Conservation (phyloP, 2,113 vertebrate genomes). For the Equus przewalskii region DNA sequence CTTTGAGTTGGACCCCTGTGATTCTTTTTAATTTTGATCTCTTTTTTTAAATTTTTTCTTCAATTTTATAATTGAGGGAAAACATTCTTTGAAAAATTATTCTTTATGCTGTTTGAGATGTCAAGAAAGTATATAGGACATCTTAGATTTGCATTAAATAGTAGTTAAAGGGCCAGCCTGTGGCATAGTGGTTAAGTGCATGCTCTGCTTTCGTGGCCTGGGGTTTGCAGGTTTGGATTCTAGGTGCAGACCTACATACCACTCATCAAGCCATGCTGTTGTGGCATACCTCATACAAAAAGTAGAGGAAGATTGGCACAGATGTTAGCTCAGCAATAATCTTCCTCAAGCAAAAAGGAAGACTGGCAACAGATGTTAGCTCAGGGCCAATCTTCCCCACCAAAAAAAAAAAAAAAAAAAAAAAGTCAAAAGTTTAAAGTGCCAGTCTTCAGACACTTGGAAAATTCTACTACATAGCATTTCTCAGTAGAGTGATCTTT, state of each 20-base stretch:
- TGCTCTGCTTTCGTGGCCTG: too few relatives aligned
- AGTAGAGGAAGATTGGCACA: too few relatives aligned
- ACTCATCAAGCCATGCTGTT: too few relatives aligned
- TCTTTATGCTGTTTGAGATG: constrained; percentile 46
- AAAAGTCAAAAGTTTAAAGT: not conserved
- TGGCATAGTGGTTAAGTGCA: too few relatives aligned
- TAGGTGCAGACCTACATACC: too few relatives aligned
- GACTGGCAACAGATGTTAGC: too few relatives aligned
- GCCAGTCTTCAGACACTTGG: not conserved
- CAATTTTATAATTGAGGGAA: constrained; percentile 12
- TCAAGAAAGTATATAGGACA: not conserved
- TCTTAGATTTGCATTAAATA: constrained; percentile 22
- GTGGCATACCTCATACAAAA: too few relatives aligned
- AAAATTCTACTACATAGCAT: not conserved
- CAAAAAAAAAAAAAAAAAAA: not conserved
- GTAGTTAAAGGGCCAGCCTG: not conserved
- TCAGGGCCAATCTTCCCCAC: too few relatives aligned
- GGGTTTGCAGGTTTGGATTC: too few relatives aligned
- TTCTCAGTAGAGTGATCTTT: not conserved
- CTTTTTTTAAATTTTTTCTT: not conserved
- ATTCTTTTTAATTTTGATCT: not conserved
- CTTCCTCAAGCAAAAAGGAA: too few relatives aligned
- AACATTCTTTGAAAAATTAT: constrained; percentile 33
- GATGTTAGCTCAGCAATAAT: too few relatives aligned
- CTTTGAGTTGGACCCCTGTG: not conserved